Evolutionary conservation across 1,140 invertebrate genomes (phyloP).

Genomic region (Drosophila malerkotliana): DNA sequence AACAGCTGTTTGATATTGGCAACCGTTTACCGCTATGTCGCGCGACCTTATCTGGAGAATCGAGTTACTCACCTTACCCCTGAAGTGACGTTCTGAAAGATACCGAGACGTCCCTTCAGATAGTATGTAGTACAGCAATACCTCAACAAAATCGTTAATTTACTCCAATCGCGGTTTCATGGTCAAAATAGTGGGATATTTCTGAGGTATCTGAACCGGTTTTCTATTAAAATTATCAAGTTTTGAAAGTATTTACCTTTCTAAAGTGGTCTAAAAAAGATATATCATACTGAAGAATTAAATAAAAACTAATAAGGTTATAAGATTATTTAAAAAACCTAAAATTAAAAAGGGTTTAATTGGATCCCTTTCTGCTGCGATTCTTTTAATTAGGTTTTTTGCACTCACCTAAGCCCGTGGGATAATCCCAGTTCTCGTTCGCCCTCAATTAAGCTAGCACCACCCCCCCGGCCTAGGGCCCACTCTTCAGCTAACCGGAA

Average conservation of each 20-base stretch:
- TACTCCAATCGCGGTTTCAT: background rate
- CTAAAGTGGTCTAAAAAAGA: no score
- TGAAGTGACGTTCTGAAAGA: constrained; percentile 33
- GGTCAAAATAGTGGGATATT: no score
- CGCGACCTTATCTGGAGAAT: constrained; percentile 19
- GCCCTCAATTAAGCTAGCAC: constrained; percentile 50
- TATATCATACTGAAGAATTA: no score
- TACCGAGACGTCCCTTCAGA: constrained; percentile 12
- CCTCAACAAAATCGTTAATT: background rate
- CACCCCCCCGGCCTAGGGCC: background rate
- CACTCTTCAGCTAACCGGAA: constrained; percentile 27
- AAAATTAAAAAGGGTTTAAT: no score
- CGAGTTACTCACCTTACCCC: constrained; percentile 31
- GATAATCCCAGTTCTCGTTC: constrained; percentile 47
- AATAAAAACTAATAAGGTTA: no score
- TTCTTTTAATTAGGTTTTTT: constrained; percentile 39
- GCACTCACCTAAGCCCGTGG: constrained; percentile 18
- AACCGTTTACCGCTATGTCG: constrained; percentile 19
- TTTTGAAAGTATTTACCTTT: background rate
- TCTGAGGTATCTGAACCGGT: no score
- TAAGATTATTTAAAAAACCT: no score
- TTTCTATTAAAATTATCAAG: background rate
- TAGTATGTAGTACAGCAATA: background rate
- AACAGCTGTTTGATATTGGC: constrained; percentile 53
- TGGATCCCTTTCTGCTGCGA: background rate